Conservation (phyloP, 2,113 vertebrate species). For the Mola mola region DNA sequence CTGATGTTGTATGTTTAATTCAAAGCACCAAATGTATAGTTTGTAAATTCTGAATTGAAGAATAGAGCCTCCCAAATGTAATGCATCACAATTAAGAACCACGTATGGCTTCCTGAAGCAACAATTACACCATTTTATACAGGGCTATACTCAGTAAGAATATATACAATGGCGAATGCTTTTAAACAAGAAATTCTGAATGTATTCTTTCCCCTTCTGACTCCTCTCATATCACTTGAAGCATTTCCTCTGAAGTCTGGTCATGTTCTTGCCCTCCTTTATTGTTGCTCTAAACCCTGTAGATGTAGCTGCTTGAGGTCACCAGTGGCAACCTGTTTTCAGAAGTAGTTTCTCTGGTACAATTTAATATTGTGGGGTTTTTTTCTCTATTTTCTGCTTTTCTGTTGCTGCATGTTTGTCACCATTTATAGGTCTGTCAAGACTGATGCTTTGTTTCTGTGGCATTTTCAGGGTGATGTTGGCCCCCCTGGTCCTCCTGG, state of each 20-base stretch:
- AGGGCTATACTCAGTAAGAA: background rate
- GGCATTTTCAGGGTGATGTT: slow-evolving; percentile 79
- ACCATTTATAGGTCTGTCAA: slow-evolving; percentile 1
- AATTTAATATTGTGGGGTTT: background rate
- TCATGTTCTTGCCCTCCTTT: slow-evolving; percentile 31
- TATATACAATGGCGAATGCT: slow-evolving; percentile 1
- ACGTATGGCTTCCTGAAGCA: slow-evolving; percentile 10
- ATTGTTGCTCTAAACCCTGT: slow-evolving; percentile 24
- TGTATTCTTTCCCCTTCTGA: slow-evolving; percentile 25
- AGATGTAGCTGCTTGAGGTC: slow-evolving; percentile 23
- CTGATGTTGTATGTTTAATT: slow-evolving; percentile 20
- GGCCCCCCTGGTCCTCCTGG: slow-evolving; percentile 84
- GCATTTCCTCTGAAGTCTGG: slow-evolving; percentile 36
- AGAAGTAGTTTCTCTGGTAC: slow-evolving; percentile 15
- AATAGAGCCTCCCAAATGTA: slow-evolving; percentile 14
- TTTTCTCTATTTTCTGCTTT: background rate
- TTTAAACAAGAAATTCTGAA: slow-evolving; percentile 2
- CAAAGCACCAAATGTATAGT: slow-evolving; percentile 20
- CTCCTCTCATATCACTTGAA: slow-evolving; percentile 18
- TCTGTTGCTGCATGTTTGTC: background rate
- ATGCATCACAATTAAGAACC: slow-evolving; percentile 41
- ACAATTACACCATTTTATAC: slow-evolving; percentile 19
- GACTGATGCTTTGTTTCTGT: slow-evolving; percentile 23
- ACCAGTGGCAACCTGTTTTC: slow-evolving; percentile 15
- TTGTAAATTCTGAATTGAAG: slow-evolving; percentile 60